Evolutionary conservation across 2,888 invertebrate species (phyloP).

Genomic region (Isotomurus palustris): DNA sequence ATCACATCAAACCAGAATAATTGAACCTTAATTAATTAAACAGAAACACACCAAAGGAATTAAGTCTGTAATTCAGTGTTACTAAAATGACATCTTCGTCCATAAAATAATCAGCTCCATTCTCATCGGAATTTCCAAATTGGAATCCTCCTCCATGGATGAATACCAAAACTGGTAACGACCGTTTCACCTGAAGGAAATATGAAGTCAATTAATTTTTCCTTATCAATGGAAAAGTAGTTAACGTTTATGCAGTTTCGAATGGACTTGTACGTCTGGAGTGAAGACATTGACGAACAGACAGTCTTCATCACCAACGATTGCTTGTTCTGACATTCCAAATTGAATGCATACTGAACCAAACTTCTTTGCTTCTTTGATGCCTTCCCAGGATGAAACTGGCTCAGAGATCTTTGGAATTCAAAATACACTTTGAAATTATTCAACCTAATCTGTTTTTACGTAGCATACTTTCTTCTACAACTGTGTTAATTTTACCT

Average conservation of each 20-base stretch:
- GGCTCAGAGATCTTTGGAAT: slow-evolving; percentile 19
- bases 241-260: too few relatives aligned
- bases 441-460: background rate
- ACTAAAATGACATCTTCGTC: slow-evolving; percentile 25
- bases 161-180: too few relatives aligned
- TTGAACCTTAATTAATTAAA: background rate
- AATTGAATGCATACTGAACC: slow-evolving; percentile 27
- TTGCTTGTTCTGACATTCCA: slow-evolving; percentile 6
- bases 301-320: slow-evolving; percentile 29
- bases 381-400: slow-evolving; percentile 22
- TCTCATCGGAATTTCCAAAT: slow-evolving; percentile 26
- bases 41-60: slow-evolving; percentile 8
- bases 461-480: background rate
- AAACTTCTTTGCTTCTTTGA: slow-evolving; percentile 21
- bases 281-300: slow-evolving; percentile 34
- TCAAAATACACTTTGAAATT: background rate
- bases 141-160: too few relatives aligned
- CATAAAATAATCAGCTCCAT: slow-evolving; percentile 26
- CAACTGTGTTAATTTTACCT: slow-evolving; percentile 18
- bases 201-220: too few relatives aligned
- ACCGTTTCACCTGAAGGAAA: too few relatives aligned
- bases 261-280: slow-evolving; percentile 15
- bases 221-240: too few relatives aligned
- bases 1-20: background rate
- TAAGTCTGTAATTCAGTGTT: slow-evolving; percentile 19